Base-by-base conservation (phyloP, 2,113 vertebrate genomes). In the Pteruthius melanotis region DNA sequence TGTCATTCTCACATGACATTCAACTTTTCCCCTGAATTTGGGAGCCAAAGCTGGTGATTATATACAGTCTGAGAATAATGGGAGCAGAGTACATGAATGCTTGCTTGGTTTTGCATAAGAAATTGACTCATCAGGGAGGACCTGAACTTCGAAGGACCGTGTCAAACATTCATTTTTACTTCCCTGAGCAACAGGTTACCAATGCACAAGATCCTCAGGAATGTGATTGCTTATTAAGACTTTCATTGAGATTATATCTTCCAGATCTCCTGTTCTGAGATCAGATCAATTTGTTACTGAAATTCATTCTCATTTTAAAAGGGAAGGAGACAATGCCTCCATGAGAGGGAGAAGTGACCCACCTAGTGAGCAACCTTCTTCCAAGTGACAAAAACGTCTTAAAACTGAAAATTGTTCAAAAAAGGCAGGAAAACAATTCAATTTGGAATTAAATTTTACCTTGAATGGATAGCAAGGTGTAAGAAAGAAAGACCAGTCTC, bases 221-320 rank as follows among this genome's bases (percentile, higher is more conserved):
- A 89, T 12, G 3, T 33, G 37, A 84, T 72, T 95, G 39, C 42
- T 96, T 96, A 83, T 92, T 94, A 96, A 89, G 72, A 85, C 76
- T 96, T 95, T 95, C 88, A 82, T 94, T 90, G 89, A 96, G 83
- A 95, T 96, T 77, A 47, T 90, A 95, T 86, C 66, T 96, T 95
- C 70, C 61, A 8, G 66, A 93, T 78, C 78, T 94, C 53, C 74
- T 92, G 50, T 94, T 96, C 63, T 81, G 95, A 96, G 65, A 92
- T 57, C 80, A 89, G 86, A 96, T 83, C 83, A 91, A 61, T 97
- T 97, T 96, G 70, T 90, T 95, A 57, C 91, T 94, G 76, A 71
- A 98, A 97, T 76, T 97, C 61, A 84, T 96, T 97, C 87, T 96
- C 40, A 75, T 95, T 97, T 97, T 94, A 95, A 96, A 94, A 93